Evolutionary conservation across 2,797 vertebrate genomes (phyloP).

Genomic region (Prunella strophiata): DNA sequence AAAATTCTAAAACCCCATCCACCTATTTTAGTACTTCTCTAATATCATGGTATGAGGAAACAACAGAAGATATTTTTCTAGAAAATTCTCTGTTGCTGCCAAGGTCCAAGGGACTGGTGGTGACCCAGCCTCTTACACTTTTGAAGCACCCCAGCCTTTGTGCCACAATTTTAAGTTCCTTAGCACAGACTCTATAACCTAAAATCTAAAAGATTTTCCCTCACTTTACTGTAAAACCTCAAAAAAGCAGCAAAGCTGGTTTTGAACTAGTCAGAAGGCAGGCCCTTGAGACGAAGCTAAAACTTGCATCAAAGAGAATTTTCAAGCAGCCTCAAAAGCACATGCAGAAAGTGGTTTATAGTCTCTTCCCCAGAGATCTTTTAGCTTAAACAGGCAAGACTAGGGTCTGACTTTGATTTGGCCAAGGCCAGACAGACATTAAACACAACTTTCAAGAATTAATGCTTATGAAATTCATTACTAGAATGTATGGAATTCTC

Average conservation of each 20-base stretch:
- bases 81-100: background rate
- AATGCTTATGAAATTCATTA: background rate
- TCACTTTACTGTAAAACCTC: background rate
- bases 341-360: background rate
- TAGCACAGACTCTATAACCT: background rate
- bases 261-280: constrained; percentile 1
- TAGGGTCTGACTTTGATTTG: constrained; percentile 7
- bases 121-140: background rate
- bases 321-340: constrained; percentile 7
- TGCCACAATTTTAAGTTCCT: background rate
- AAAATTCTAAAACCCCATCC: background rate
- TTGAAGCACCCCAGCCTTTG: background rate
- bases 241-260: background rate
- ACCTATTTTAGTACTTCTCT: background rate
- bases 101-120: background rate
- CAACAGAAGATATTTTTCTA: background rate
- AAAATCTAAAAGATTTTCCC: background rate
- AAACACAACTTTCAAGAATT: constrained; percentile 1
- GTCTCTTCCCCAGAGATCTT: constrained; percentile 11
- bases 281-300: background rate
- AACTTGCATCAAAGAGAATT: constrained; percentile 19
- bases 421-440: background rate
- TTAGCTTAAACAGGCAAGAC: background rate
- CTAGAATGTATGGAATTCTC: background rate
- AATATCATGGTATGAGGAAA: background rate